Percentiles rank a stretch among this genome's conserved stretches.
These are phyloP conservation scores for Cyclargus thomasi DNA, from an alignment of 1,140 invertebrate species.

Conservation along the genomic window DNA sequence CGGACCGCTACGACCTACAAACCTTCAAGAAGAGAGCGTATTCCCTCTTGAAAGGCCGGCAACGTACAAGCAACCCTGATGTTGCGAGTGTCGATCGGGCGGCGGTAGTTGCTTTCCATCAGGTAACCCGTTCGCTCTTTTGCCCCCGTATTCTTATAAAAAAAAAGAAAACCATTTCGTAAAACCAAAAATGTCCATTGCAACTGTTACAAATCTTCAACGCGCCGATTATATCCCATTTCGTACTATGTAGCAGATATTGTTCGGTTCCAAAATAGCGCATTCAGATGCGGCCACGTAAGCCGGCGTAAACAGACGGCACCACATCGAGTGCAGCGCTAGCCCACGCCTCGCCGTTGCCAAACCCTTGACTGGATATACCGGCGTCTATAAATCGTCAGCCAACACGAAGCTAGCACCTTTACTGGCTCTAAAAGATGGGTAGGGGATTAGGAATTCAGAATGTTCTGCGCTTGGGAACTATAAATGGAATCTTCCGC, in stretches of 20 bases:
- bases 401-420: background rate
- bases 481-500: background rate
- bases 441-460: background rate
- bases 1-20: too few relatives aligned
- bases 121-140: too few relatives aligned
- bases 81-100: too few relatives aligned
- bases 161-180: too few relatives aligned
- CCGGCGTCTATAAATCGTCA: background rate
- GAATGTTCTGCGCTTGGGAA: background rate
- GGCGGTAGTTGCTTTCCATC: too few relatives aligned
- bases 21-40: too few relatives aligned
- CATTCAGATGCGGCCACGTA: constrained; percentile 19
- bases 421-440: background rate
- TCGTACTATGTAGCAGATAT: constrained; percentile 8
- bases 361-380: constrained; percentile 16
- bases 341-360: constrained; percentile 18
- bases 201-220: too few relatives aligned
- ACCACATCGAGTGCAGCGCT: constrained; percentile 15
- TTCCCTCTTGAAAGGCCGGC: too few relatives aligned
- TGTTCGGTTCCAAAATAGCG: constrained; percentile 22
- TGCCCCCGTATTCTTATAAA: too few relatives aligned
- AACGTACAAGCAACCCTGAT: too few relatives aligned
- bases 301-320: constrained; percentile 17
- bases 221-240: too few relatives aligned
- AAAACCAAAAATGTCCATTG: too few relatives aligned